A percentile compares a stretch with the other conserved stretches of the same genome.
Evolutionary conservation across 37 sponge, comb jelly and placozoan genomes (phyloP).

Genomic region (Diacarnus erythraeanus): DNA sequence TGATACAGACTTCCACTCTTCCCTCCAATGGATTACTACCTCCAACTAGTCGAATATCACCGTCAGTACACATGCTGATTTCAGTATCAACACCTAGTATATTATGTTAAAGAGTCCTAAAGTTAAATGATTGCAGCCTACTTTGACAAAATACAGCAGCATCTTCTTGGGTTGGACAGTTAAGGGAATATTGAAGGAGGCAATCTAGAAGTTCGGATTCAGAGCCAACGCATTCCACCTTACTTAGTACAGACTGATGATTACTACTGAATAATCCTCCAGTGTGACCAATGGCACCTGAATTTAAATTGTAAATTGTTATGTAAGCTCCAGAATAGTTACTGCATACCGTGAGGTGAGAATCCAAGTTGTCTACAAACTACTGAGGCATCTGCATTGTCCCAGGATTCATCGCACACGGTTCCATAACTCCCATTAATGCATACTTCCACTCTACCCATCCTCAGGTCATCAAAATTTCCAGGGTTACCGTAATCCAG

Average conservation of each 20-base stretch:
- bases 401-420: slow-evolving; percentile 11
- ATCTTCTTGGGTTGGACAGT: background rate
- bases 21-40: background rate
- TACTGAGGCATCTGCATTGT: background rate
- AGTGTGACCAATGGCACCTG: slow-evolving; percentile 11
- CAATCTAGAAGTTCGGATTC: slow-evolving; percentile 16
- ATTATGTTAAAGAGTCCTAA: too few relatives aligned
- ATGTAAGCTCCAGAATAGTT: background rate
- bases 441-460: slow-evolving; percentile 45
- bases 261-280: background rate
- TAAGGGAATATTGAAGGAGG: background rate
- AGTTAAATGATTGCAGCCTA: background rate
- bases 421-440: slow-evolving; percentile 20
- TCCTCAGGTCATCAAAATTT: slow-evolving; percentile 5
- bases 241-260: background rate
- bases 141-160: background rate
- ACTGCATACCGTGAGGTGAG: slow-evolving; percentile 19
- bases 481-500: background rate
- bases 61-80: background rate
- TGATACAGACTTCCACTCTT: background rate
- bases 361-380: slow-evolving; percentile 13
- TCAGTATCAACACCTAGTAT: background rate
- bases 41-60: background rate
- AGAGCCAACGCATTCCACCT: slow-evolving; percentile 14
- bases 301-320: background rate